Evolutionary conservation across 2,888 invertebrate species (phyloP).

Genomic region (Lepidocyrtoides sp.): DNA sequence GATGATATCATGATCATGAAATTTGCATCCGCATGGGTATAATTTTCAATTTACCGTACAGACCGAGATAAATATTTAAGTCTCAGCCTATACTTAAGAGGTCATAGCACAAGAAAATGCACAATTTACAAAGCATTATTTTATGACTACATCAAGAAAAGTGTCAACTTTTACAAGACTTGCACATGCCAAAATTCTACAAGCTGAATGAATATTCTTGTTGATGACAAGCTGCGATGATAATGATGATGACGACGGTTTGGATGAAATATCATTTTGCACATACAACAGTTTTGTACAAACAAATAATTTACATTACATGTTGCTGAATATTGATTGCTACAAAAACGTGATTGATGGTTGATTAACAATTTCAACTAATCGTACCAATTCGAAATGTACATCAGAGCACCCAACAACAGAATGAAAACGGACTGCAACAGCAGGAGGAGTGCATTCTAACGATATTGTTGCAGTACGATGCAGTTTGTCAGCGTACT

Average conservation of each 20-base stretch:
- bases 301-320: constrained; percentile 22
- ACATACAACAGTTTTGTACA: background rate
- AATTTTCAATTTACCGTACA: too few relatives aligned
- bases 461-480: background rate
- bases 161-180: constrained; percentile 44
- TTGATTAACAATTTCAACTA: background rate
- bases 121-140: background rate
- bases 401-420: background rate
- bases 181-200: background rate
- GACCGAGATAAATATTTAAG: background rate
- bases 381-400: background rate
- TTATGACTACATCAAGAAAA: constrained; percentile 14
- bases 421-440: too few relatives aligned
- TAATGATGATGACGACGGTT: too few relatives aligned
- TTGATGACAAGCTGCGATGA: background rate
- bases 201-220: background rate
- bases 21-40: constrained; percentile 1
- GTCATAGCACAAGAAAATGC: background rate
- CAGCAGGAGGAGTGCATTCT: background rate
- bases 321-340: background rate
- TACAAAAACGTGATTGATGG: background rate
- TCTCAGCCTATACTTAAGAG: background rate
- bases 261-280: background rate
- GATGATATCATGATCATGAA: background rate
- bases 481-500: background rate